These are phyloP conservation scores for Channa striata DNA, from an alignment of 2,797 vertebrate species.

Conservation along the genomic window DNA sequence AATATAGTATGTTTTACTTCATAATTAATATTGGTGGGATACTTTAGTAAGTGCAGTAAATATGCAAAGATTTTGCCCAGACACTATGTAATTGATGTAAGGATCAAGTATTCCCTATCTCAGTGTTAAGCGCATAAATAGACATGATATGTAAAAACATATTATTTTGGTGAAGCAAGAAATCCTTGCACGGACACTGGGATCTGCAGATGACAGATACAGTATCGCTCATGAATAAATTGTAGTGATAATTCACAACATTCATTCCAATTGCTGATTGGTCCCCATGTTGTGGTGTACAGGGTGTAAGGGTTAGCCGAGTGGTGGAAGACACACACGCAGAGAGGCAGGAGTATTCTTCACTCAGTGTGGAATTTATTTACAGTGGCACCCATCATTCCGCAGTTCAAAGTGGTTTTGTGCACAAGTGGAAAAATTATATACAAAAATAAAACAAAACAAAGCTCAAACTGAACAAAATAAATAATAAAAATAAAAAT, in stretches of 20 bases:
- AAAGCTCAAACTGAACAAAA: no score
- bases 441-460: no score
- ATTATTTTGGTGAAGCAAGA: conserved; percentile 6
- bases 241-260: background rate
- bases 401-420: no score
- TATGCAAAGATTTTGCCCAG: conserved; percentile 50
- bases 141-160: conserved; percentile 25
- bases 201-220: conserved; percentile 13
- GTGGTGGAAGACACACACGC: no score
- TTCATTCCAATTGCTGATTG: no score
- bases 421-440: no score
- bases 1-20: conserved; percentile 59
- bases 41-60: conserved; percentile 32
- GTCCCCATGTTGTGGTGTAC: no score
- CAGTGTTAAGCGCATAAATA: conserved; percentile 26
- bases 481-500: no score
- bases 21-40: conserved; percentile 59
- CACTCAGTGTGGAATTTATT: no score
- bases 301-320: no score
- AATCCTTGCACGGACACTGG: conserved; percentile 1
- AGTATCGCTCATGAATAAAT: conserved; percentile 36
- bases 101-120: conserved; percentile 50
- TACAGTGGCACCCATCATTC: no score
- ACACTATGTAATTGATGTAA: conserved; percentile 63
- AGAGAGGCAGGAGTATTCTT: no score